phyloP scores from a whole-genome alignment of 1,140 invertebrate species.

The Neodiprion virginianus region DNA sequence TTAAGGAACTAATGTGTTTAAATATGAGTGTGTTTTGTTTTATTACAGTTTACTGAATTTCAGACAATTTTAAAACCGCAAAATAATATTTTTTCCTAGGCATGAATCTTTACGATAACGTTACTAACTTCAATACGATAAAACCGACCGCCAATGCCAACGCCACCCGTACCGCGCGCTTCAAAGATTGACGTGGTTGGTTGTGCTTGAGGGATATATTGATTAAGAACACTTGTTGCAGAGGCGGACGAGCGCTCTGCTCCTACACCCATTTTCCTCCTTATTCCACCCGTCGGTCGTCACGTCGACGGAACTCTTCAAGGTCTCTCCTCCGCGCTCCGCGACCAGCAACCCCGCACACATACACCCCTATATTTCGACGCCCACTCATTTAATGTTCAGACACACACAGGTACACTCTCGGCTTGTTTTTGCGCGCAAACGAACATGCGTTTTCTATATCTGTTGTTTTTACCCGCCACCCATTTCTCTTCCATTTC shows the following conservation, averaged over 20 bases:
- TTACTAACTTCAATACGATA: too few species aligned
- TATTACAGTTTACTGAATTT: too few species aligned
- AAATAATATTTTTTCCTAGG: too few species aligned
- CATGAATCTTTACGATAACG: too few species aligned
- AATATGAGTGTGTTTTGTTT: too few species aligned
- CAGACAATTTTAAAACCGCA: too few species aligned
- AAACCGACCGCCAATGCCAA: neutral
- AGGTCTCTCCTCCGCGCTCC: neutral
- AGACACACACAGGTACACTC: too few species aligned
- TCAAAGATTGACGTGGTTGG: neutral
- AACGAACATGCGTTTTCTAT: too few species aligned
- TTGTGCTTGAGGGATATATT: neutral
- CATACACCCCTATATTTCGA: neutral
- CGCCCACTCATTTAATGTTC: neutral
- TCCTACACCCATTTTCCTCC: neutral
- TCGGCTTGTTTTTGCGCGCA: too few species aligned
- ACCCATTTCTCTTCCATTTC: too few species aligned
- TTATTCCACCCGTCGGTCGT: neutral
- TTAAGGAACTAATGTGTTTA: too few species aligned
- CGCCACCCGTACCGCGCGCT: neutral
- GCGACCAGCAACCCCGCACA: neutral
- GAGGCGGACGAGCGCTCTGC: neutral
- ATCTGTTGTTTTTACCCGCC: too few species aligned
- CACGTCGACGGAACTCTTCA: neutral
- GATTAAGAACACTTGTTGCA: conserved; percentile 5